phyloP scores from a whole-genome alignment of 2,113 vertebrate genomes.

The Clarias gariepinus region DNA sequence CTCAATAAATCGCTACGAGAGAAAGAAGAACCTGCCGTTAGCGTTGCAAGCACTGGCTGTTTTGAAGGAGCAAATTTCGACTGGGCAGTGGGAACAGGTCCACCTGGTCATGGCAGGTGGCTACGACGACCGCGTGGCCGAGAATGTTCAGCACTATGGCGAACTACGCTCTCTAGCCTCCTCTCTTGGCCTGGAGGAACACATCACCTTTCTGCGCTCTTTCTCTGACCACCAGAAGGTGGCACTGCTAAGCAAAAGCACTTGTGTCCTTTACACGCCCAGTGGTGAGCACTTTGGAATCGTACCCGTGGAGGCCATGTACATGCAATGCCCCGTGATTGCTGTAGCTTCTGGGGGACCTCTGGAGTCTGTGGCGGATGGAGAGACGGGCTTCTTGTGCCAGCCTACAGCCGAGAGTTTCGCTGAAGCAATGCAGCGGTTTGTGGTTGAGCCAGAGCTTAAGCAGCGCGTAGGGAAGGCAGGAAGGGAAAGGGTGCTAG shows the following conservation, averaged over 20 bases:
- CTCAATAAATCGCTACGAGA: conserved; percentile 95
- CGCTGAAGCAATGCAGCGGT: conserved; percentile 85
- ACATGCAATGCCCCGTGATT: conserved; percentile 88
- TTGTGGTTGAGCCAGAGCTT: conserved; percentile 80
- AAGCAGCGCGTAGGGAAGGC: conserved; percentile 85
- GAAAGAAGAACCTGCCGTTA: conserved; percentile 89
- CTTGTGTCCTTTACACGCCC: conserved; percentile 91
- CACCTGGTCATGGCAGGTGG: conserved; percentile 93
- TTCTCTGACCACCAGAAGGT: conserved; percentile 89
- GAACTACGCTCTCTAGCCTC: conserved; percentile 79
- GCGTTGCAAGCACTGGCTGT: conserved; percentile 80
- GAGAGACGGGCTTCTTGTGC: conserved; percentile 88
- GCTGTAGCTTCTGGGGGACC: conserved; percentile 93
- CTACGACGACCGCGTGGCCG: conserved; percentile 86
- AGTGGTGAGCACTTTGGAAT: conserved; percentile 97
- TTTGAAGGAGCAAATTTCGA: conserved; percentile 73
- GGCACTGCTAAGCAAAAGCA: conserved; percentile 76
- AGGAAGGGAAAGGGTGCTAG: conserved; percentile 81
- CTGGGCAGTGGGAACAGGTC: conserved; percentile 73
- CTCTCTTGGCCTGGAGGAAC: conserved; percentile 70
- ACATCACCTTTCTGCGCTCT: conserved; percentile 87
- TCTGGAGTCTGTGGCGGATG: conserved; percentile 84
- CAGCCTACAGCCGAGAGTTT: conserved; percentile 81
- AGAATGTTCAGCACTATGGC: conserved; percentile 88
- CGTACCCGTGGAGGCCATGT: conserved; percentile 96